These are phyloP conservation scores for Alces alces DNA, from an alignment of 2,113 vertebrate species.

Conservation along the genomic window DNA sequence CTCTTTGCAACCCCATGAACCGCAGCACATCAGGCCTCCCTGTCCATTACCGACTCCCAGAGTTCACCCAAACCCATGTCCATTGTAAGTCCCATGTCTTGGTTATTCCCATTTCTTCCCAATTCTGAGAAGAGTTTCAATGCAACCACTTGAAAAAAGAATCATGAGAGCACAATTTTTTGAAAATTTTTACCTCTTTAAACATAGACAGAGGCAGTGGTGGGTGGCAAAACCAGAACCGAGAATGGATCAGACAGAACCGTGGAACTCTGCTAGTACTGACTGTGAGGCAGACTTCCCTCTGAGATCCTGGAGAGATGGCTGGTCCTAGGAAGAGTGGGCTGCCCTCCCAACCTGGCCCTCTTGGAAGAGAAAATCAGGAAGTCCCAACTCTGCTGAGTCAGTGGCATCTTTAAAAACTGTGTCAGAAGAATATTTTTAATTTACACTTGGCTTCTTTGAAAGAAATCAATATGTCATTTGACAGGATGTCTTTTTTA, in stretches of 20 bases:
- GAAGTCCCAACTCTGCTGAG: conserved; percentile 51
- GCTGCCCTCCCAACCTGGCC: conserved; percentile 53
- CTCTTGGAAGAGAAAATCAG: conserved; percentile 51
- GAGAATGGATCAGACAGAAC: neutral
- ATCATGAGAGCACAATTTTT: neutral
- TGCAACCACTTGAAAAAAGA: neutral
- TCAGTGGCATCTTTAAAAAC: conserved; percentile 74
- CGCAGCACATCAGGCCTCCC: too few relatives aligned
- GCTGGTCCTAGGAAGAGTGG: conserved; percentile 42
- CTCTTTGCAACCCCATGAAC: too few relatives aligned
- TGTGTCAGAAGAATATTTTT: conserved; percentile 80
- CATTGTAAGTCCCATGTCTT: neutral
- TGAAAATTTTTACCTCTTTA: neutral
- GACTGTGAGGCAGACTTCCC: neutral
- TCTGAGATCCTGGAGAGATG: conserved; percentile 32
- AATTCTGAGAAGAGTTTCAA: conserved; percentile 1
- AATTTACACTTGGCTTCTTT: conserved; percentile 78
- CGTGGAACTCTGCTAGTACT: accelerated
- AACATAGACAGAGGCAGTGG: neutral
- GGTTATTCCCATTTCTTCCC: neutral
- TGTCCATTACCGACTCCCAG: too few relatives aligned
- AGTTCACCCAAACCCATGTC: too few relatives aligned
- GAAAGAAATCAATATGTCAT: conserved; percentile 81
- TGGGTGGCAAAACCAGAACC: neutral
- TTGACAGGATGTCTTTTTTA: conserved; percentile 67